Conservation (phyloP, 1,140 invertebrate species). For the Heterodera schachtii region DNA sequence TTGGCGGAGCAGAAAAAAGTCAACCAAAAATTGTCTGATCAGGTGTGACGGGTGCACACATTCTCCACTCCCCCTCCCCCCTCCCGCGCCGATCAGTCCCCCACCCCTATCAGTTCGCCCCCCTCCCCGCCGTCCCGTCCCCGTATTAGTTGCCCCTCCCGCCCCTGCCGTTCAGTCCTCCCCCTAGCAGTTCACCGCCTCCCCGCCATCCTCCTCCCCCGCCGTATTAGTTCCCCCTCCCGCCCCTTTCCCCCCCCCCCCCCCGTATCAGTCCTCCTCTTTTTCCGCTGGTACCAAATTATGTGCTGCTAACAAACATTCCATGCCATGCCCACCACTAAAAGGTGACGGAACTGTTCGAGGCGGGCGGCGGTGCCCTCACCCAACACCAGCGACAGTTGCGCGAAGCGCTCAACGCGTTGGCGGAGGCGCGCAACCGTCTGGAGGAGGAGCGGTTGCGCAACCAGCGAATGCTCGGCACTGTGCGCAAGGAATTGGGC, state of each 20-base stretch:
- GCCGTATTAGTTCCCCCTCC: no score
- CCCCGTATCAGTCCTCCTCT: no score
- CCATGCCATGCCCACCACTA: neutral
- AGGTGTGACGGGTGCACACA: conserved; percentile 22
- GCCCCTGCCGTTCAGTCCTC: no score
- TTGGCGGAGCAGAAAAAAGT: conserved; percentile 48
- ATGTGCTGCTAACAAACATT: neutral
- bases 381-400: conserved; percentile 9
- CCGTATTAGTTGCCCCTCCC: no score
- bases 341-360: conserved; percentile 43
- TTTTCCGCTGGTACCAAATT: no score
- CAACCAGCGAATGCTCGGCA: conserved; percentile 38
- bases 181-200: no score
- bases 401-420: conserved; percentile 25
- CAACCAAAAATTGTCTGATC: conserved; percentile 42
- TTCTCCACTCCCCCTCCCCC: no score
- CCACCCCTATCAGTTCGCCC: no score
- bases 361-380: conserved; percentile 30
- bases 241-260: no score
- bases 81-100: no score
- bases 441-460: conserved; percentile 47
- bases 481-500: conserved; percentile 46
- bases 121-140: no score
- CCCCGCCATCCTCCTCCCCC: fast-evolving
- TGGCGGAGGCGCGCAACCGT: conserved; percentile 34